Evolutionary conservation across 2,113 vertebrate species (phyloP).

Genomic region (Tichodroma muraria): DNA sequence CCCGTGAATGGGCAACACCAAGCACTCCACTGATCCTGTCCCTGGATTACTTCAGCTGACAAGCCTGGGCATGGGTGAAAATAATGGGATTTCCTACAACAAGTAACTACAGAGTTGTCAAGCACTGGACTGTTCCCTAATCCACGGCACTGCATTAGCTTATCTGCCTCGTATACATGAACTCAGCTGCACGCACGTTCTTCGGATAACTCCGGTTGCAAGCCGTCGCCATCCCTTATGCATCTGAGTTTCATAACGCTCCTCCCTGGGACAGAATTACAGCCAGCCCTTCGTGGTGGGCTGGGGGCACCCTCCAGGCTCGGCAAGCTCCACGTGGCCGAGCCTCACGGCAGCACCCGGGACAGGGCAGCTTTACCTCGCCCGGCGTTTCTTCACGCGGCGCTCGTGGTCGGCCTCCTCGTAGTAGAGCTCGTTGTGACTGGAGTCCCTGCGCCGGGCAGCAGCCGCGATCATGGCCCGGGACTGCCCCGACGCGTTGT

Average conservation of each 20-base stretch:
- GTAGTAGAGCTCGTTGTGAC: conserved; percentile 92
- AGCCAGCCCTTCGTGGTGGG: neutral
- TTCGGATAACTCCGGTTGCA: neutral
- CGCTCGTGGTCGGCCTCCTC: conserved; percentile 75
- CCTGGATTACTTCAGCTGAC: neutral
- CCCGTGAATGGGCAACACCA: neutral
- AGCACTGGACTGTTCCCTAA: neutral
- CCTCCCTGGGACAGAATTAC: neutral
- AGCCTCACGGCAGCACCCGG: rapidly evolving
- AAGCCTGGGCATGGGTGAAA: neutral
- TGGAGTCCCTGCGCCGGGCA: conserved; percentile 81
- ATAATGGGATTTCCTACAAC: conserved; percentile 11
- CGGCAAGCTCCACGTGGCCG: rapidly evolving
- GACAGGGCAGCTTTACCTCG: conserved; percentile 42
- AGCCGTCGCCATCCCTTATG: neutral
- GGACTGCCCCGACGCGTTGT: conserved; percentile 80
- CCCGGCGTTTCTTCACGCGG: conserved; percentile 72
- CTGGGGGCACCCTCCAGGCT: rapidly evolving
- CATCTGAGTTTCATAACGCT: neutral
- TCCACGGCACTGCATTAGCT: neutral
- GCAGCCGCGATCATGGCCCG: conserved; percentile 86
- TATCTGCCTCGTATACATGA: neutral
- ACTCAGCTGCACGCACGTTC: neutral
- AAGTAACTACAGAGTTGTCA: neutral
- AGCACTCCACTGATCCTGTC: neutral